These are phyloP conservation scores for Oligia strigilis DNA, from an alignment of 2,888 invertebrate genomes.

Conservation along the genomic window DNA sequence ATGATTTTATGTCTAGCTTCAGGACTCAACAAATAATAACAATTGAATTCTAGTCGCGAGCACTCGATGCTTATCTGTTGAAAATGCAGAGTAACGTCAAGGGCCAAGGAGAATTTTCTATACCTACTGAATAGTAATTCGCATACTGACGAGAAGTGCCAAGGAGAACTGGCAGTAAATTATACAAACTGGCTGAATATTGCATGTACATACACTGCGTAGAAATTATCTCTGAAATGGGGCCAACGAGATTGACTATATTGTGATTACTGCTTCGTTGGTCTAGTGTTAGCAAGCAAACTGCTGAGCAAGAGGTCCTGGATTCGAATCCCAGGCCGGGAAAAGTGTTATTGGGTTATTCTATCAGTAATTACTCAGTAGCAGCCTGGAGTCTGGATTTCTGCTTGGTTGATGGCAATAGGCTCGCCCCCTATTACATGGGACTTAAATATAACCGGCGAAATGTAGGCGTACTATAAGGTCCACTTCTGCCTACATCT, in stretches of 20 bases:
- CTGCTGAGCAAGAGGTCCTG: not conserved
- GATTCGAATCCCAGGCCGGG: not conserved
- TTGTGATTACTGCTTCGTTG: not conserved
- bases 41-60: not conserved
- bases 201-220: not conserved
- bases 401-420: not conserved
- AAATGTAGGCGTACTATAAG: not conserved
- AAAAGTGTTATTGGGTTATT: not conserved
- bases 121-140: not conserved
- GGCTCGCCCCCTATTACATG: too few relatives aligned
- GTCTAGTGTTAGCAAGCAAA: not conserved
- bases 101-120: not conserved
- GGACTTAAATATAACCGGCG: not conserved
- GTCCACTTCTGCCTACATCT: not conserved
- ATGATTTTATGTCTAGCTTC: not conserved
- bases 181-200: constrained; percentile 1
- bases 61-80: not conserved
- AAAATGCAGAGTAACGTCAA: not conserved
- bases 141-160: not conserved
- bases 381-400: too few relatives aligned
- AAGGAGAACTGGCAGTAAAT: constrained; percentile 1
- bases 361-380: not conserved
- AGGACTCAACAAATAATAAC: not conserved
- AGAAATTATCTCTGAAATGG: not conserved
- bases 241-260: not conserved